These are phyloP conservation scores for Ciconia stormi DNA, from an alignment of 2,113 vertebrate genomes.

Conservation along the genomic window DNA sequence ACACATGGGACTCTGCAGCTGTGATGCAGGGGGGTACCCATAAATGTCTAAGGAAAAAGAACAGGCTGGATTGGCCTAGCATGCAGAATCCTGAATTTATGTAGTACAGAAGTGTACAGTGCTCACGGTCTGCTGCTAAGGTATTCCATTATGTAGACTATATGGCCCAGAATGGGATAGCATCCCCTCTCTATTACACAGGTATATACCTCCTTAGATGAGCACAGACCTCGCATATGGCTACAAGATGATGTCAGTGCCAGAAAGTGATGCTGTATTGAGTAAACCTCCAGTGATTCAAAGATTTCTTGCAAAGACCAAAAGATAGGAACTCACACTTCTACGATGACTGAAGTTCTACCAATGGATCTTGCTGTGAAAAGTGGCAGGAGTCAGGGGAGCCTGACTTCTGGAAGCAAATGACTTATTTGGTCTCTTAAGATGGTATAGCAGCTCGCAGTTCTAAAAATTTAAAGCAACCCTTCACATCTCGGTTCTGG, in stretches of 20 bases:
- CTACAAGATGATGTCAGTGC: not conserved
- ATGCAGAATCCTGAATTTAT: not conserved
- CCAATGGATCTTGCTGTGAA: not conserved
- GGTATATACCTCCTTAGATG: not conserved
- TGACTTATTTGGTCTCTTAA: not conserved
- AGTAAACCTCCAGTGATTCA: not conserved
- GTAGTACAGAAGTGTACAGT: not conserved
- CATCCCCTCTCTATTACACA: not conserved
- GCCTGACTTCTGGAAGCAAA: not conserved
- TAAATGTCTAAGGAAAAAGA: not conserved
- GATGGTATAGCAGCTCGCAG: not conserved
- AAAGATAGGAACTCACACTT: not conserved
- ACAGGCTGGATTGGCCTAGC: not conserved
- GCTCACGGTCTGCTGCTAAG: not conserved
- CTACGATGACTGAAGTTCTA: not conserved
- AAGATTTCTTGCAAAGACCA: not conserved
- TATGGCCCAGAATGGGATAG: not conserved
- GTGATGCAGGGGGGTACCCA: no score
- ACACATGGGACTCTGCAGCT: not conserved
- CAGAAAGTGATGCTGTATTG: not conserved
- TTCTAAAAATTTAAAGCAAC: not conserved
- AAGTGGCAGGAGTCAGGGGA: not conserved
- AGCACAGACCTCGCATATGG: not conserved
- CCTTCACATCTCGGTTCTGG: not conserved
- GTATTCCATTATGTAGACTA: not conserved